Base-by-base conservation (phyloP, 2,797 vertebrate genomes). In the Melanotaenia parkinsoni region DNA sequence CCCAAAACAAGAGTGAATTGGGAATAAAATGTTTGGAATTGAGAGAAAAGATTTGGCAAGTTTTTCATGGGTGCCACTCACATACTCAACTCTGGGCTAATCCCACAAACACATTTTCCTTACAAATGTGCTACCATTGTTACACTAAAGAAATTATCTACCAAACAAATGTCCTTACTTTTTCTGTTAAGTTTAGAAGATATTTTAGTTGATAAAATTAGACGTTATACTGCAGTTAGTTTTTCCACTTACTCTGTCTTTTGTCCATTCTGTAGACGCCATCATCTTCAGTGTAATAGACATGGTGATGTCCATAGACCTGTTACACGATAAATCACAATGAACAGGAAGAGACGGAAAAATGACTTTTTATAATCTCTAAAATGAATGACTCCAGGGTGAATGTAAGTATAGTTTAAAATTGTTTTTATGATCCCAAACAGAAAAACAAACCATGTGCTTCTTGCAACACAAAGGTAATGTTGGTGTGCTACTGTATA, bases 241-340 rank as follows among this genome's bases (percentile, higher is more conserved):
- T 38, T 76, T 50, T 24, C 30, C 74, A 6, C 88, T 92, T 95
- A 99, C 97, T 92, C 70, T 92, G 88, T 85, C 76, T 90, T 72
- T 81, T 90, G 87, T 95, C 93, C 72, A 91, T 91, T 86, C 96
- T 94, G 93, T 95, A 96, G 89, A 99, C 89, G 70, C 94, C 93
- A 76, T 95, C 93, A 20, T 90, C 89, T 79, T 97, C 95, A 86
- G 95, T 90, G 81, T 95, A 96, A 87, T 99, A 99, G 33, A 95
- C 83, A 79, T 96, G 95, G 45, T 93, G 85, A 58, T 83, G 92
- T 80, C 96, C 94, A 56, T 76, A 93, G 37, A 97, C 85, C 97
- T 98, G 91, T 26, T 24, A 43, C 5, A 24, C 81, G 50, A 83
- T 8, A 80, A 69, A 77, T 16, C 0, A 72, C 1, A 76, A 14